Conservation (phyloP, 2,113 vertebrate species). For the Halichoeres trimaculatus region DNA sequence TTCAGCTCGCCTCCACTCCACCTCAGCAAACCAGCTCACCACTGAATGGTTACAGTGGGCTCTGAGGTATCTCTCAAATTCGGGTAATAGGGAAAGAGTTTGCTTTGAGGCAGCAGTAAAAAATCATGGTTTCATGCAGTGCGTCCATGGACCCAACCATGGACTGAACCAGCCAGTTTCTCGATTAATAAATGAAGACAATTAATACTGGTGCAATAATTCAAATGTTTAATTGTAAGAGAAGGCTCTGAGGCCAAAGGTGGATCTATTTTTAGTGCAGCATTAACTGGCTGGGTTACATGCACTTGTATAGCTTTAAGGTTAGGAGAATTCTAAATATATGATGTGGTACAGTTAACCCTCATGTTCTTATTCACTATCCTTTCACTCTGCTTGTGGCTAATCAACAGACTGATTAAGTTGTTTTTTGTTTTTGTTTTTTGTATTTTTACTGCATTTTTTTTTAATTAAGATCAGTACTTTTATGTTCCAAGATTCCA, state of each 20-base stretch:
- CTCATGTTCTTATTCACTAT: no score
- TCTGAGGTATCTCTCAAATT: constrained; percentile 66
- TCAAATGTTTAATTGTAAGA: background rate
- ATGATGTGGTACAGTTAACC: no score
- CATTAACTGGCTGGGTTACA: constrained; percentile 8
- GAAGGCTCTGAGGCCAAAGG: constrained; percentile 1
- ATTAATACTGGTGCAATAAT: no score
- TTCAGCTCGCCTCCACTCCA: constrained; percentile 72
- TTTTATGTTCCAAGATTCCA: no score
- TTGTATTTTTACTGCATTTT: no score
- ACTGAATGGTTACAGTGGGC: constrained; percentile 80
- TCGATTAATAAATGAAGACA: no score
- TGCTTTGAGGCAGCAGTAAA: constrained; percentile 22
- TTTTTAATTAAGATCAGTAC: no score
- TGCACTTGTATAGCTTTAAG: background rate
- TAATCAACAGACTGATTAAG: no score
- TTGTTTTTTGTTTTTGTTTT: no score
- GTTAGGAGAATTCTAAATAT: background rate
- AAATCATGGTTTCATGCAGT: constrained; percentile 2
- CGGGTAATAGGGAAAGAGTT: constrained; percentile 51
- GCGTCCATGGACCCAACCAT: constrained; percentile 18
- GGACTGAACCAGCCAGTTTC: no score
- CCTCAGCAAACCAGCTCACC: constrained; percentile 79
- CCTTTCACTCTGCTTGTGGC: no score
- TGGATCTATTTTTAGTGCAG: constrained; percentile 33